phyloP scores from a whole-genome alignment of 2,888 invertebrate species.

The Caenorhabditis sp. region DNA sequence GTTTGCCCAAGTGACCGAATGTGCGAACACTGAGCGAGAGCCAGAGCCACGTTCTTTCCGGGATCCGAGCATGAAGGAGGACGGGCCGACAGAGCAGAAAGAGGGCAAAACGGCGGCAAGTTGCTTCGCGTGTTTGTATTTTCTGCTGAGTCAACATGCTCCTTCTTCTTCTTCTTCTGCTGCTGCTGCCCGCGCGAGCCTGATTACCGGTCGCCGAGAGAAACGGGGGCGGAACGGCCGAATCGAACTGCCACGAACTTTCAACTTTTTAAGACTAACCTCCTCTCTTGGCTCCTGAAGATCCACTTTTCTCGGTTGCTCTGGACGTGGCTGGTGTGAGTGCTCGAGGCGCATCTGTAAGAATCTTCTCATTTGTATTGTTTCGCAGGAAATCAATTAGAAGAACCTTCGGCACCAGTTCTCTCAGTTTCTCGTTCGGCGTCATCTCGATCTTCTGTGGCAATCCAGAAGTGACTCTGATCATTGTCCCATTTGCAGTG shows the following conservation, averaged over 20 bases:
- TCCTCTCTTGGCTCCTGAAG: conserved; percentile 38
- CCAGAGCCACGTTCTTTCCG: no score
- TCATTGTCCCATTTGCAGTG: conserved; percentile 42
- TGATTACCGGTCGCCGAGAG: conserved; percentile 36
- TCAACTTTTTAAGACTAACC: conserved; percentile 39
- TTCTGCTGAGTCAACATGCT: conserved; percentile 42
- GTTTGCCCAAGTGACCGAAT: conserved; percentile 32
- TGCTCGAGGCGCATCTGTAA: conserved; percentile 30
- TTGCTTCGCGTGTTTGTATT: conserved; percentile 45
- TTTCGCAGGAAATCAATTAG: background rate
- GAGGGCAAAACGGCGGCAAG: conserved; percentile 24
- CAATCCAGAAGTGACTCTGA: conserved; percentile 30
- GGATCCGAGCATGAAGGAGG: background rate
- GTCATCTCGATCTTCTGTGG: conserved; percentile 22
- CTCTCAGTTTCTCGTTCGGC: conserved; percentile 16
- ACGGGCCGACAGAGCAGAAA: background rate
- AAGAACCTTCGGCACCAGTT: conserved; percentile 35
- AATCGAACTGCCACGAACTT: background rate
- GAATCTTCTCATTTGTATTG: background rate
- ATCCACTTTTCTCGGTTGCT: conserved; percentile 10
- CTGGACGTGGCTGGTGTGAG: background rate
- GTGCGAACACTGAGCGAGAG: conserved; percentile 31
- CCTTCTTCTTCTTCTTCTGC: conserved; percentile 13
- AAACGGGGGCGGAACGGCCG: background rate
- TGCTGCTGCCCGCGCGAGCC: conserved; percentile 29